Percentiles rank a stretch among this genome's conserved stretches.
Conservation (phyloP, 2,113 vertebrate genomes). For the Pitta sordida region DNA sequence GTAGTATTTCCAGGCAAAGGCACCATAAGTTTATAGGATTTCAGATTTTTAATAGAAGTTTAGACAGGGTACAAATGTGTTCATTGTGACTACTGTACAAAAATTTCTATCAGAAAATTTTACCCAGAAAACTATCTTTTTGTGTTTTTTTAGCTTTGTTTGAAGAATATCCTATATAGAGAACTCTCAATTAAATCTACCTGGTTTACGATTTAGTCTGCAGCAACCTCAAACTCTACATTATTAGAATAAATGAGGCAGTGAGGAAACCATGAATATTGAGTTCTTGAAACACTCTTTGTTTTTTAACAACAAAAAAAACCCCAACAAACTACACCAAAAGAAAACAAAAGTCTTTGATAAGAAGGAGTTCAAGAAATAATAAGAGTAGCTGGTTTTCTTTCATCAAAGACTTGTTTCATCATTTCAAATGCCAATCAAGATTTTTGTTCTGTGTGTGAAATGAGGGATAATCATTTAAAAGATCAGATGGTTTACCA, state of each 20-base stretch:
- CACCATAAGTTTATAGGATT: background rate
- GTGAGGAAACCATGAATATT: background rate
- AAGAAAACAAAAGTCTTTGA: background rate
- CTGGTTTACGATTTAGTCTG: background rate
- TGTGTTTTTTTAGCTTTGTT: background rate
- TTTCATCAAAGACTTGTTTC: background rate
- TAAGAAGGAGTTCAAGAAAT: background rate
- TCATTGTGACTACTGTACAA: background rate
- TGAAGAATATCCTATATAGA: background rate
- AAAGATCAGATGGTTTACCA: background rate
- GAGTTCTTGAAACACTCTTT: background rate
- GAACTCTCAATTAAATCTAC: background rate
- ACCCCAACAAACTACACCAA: background rate
- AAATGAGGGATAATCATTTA: background rate
- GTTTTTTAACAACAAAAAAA: background rate
- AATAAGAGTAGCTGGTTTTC: background rate
- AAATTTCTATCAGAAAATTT: background rate
- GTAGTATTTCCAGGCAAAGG: background rate
- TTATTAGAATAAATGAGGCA: background rate
- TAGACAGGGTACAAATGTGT: background rate
- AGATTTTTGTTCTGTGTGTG: background rate
- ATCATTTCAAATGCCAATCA: background rate
- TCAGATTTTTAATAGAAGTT: background rate
- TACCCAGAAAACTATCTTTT: background rate
- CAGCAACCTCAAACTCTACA: background rate